phyloP scores from a whole-genome alignment of 2,888 invertebrate genomes.

The Atrina japonica region DNA sequence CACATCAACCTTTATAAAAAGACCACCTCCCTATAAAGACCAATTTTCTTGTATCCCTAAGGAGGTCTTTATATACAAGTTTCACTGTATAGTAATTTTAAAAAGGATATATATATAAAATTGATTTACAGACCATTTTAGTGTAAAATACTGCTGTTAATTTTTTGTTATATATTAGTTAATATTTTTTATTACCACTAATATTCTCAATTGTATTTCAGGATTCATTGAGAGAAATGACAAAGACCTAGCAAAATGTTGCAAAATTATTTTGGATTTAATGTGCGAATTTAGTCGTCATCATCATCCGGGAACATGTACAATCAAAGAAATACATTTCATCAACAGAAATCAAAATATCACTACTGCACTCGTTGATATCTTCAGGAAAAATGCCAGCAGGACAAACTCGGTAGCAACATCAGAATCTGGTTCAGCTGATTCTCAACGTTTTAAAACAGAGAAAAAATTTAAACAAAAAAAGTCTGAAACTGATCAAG shows the following conservation, averaged over 20 bases:
- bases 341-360: slow-evolving; percentile 35
- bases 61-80: too few relatives aligned
- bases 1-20: too few relatives aligned
- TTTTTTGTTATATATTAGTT: too few relatives aligned
- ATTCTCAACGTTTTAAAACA: too few relatives aligned
- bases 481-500: background rate
- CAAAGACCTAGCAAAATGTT: background rate
- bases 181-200: too few relatives aligned
- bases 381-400: slow-evolving; percentile 5
- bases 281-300: background rate
- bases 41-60: too few relatives aligned
- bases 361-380: slow-evolving; percentile 19
- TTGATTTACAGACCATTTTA: too few relatives aligned
- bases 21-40: too few relatives aligned
- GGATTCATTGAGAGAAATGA: background rate
- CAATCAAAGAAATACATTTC: slow-evolving; percentile 45
- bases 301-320: background rate
- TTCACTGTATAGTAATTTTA: too few relatives aligned
- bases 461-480: too few relatives aligned
- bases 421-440: background rate
- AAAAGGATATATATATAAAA: too few relatives aligned
- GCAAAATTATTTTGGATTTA: background rate
- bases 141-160: background rate
- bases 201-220: too few relatives aligned
- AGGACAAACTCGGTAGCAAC: background rate